Evolutionary conservation across 1,140 invertebrate genomes (phyloP).

Genomic region (Cyrtorhinus lividipennis): DNA sequence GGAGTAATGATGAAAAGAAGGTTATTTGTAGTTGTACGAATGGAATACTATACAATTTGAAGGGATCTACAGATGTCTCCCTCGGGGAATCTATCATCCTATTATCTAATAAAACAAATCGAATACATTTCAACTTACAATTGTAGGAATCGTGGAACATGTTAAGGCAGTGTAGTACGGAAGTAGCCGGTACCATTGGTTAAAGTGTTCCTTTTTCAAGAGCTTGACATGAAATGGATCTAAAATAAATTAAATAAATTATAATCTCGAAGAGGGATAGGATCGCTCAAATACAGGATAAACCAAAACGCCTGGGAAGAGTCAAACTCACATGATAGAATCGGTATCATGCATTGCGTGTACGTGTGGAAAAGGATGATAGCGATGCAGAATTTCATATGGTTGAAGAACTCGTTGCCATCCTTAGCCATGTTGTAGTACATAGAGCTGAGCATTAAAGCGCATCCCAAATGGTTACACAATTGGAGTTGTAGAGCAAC

Average conservation of each 20-base stretch:
- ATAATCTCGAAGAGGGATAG: not conserved
- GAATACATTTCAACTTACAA: conserved; percentile 25
- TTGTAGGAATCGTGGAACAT: conserved; percentile 45
- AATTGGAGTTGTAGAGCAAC: conserved; percentile 40
- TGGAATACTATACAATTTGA: too few relatives aligned
- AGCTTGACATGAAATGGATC: conserved; percentile 66
- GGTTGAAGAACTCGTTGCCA: conserved; percentile 46
- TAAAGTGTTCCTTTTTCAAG: conserved; percentile 65
- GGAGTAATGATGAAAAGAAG: too few relatives aligned
- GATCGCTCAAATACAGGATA: too few relatives aligned
- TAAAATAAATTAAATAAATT: conserved; percentile 29
- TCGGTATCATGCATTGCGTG: conserved; percentile 48
- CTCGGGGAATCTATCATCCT: too few relatives aligned
- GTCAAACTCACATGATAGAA: conserved; percentile 27
- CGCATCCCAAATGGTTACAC: conserved; percentile 42
- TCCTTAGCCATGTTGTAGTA: conserved; percentile 44
- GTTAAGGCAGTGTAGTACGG: conserved; percentile 66
- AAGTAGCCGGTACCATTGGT: conserved; percentile 65
- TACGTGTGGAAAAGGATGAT: conserved; percentile 45
- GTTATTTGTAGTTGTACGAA: too few relatives aligned
- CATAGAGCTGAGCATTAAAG: conserved; percentile 38
- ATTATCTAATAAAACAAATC: too few relatives aligned
- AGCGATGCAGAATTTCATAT: conserved; percentile 48
- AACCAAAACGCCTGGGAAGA: not conserved
- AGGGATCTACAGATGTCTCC: too few relatives aligned